Evolutionary conservation across 2,113 vertebrate genomes (phyloP).

Genomic region (Paraplagusia blochii): DNA sequence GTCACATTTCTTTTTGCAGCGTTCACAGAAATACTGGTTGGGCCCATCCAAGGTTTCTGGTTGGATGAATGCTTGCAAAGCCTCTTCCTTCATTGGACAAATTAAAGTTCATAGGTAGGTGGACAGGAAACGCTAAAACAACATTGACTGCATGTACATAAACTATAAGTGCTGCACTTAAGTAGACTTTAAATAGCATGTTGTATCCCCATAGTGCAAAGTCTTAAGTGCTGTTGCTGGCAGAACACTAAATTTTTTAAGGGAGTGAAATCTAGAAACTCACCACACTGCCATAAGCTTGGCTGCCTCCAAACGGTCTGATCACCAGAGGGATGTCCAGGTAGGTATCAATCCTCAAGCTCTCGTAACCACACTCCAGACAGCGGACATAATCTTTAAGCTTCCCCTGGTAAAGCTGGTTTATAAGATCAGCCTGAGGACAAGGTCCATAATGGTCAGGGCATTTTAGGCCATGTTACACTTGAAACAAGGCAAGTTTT

Average conservation of each 20-base stretch:
- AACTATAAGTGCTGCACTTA: neutral
- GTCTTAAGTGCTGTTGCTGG: neutral
- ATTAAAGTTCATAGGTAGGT: neutral
- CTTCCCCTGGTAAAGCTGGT: conserved; percentile 98
- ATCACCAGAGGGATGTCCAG: conserved; percentile 98
- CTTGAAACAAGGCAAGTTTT: conserved; percentile 5
- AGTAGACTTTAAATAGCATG: neutral
- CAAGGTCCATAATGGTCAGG: conserved; percentile 41
- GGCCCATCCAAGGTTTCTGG: conserved; percentile 96
- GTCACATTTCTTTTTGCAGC: conserved; percentile 98
- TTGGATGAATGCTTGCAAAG: conserved; percentile 96
- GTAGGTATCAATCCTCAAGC: conserved; percentile 97
- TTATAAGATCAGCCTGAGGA: conserved; percentile 95
- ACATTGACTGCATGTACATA: neutral
- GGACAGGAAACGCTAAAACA: neutral
- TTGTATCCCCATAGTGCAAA: neutral
- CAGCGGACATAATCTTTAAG: conserved; percentile 98
- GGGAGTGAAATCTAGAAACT: conserved; percentile 52
- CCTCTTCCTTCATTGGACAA: conserved; percentile 85
- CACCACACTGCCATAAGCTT: conserved; percentile 97
- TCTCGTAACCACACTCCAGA: conserved; percentile 96
- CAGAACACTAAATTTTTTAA: conserved; percentile 8
- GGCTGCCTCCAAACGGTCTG: conserved; percentile 93
- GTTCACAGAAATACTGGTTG: conserved; percentile 98
- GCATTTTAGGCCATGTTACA: conserved; percentile 11